Evolutionary conservation across 2,888 invertebrate species (phyloP).

Genomic region (Oxycera nigricornis): DNA sequence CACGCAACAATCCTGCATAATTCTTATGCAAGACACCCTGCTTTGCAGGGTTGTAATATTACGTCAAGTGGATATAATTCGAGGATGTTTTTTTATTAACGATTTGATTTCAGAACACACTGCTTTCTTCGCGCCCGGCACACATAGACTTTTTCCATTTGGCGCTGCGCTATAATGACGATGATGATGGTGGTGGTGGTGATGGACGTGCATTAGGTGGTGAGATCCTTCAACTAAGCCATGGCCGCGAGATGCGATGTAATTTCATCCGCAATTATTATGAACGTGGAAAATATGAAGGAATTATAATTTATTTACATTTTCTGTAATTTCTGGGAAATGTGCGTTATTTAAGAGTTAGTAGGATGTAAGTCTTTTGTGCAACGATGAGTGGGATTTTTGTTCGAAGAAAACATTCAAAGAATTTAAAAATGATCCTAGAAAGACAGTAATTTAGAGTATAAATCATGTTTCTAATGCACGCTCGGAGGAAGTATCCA

Average conservation of each 20-base stretch:
- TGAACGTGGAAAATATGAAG: constrained; percentile 16
- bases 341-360: neutral
- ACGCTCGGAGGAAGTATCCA: too few species aligned
- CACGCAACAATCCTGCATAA: neutral
- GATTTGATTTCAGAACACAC: constrained; percentile 1
- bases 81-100: constrained; percentile 29
- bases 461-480: too few species aligned
- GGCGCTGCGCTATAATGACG: too few species aligned
- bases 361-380: too few species aligned
- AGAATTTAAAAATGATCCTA: too few species aligned
- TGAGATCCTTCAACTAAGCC: neutral
- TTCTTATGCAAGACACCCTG: neutral
- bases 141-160: neutral
- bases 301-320: constrained; percentile 10
- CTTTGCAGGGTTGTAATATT: neutral
- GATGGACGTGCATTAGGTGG: too few species aligned
- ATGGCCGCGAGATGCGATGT: constrained; percentile 36
- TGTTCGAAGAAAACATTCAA: too few species aligned
- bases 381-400: too few species aligned
- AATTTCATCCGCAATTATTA: constrained; percentile 44
- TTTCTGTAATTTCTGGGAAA: constrained; percentile 14
- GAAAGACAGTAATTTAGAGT: too few species aligned
- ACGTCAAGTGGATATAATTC: constrained; percentile 29
- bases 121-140: neutral
- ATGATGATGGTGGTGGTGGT: too few species aligned